These are phyloP conservation scores for Micropoecilia bifurca DNA, from an alignment of 2,797 vertebrate genomes.

Conservation along the genomic window DNA sequence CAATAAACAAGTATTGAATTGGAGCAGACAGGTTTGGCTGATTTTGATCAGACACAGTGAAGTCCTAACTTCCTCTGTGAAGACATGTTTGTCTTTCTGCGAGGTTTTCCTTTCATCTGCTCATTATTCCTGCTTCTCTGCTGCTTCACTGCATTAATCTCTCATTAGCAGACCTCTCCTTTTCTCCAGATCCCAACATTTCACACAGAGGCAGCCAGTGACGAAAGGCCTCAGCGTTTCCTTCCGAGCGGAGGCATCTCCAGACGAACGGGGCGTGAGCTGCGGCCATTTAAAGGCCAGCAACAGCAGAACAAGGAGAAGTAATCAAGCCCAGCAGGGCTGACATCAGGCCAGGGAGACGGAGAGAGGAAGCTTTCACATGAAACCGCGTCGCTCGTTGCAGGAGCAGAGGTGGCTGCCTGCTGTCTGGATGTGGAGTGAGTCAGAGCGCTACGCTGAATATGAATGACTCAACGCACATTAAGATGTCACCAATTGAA, in stretches of 20 bases:
- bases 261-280: slow-evolving; percentile 42
- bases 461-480: slow-evolving; percentile 70
- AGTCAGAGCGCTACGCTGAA: slow-evolving; percentile 65
- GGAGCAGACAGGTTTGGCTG: not conserved
- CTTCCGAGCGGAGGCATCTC: slow-evolving; percentile 35
- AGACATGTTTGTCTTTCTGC: slow-evolving; percentile 23
- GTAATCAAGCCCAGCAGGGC: slow-evolving; percentile 55
- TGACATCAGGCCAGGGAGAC: slow-evolving; percentile 27
- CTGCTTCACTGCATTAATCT: slow-evolving; percentile 67
- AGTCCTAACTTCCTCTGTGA: not conserved
- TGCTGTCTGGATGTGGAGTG: slow-evolving; percentile 56
- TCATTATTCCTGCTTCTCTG: slow-evolving; percentile 44
- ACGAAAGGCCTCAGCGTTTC: slow-evolving; percentile 41
- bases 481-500: slow-evolving; percentile 69
- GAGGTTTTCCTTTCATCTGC: slow-evolving; percentile 5
- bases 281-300: slow-evolving; percentile 59
- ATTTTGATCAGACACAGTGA: not conserved
- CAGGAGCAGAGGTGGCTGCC: slow-evolving; percentile 40
- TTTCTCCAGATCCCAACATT: slow-evolving; percentile 38
- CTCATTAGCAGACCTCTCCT: slow-evolving; percentile 52
- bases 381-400: slow-evolving; percentile 20
- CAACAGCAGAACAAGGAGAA: slow-evolving; percentile 41
- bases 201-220: slow-evolving; percentile 6
- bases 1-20: not conserved
- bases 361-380: slow-evolving; percentile 15